A percentile compares a stretch with the other conserved stretches of the same genome.
These are phyloP conservation scores for Bufo bufo DNA, from an alignment of 2,113 vertebrate genomes.

Conservation along the genomic window DNA sequence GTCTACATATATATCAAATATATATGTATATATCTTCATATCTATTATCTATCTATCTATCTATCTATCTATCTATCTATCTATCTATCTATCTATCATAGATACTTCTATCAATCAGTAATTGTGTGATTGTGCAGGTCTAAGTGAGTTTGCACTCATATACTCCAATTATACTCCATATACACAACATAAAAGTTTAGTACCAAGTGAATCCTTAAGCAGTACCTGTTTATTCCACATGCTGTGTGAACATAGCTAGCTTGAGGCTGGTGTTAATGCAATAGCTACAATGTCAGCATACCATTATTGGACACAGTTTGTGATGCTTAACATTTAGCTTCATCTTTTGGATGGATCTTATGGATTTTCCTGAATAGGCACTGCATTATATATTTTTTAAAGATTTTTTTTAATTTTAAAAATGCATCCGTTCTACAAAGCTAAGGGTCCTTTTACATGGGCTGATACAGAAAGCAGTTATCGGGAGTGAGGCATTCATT, in stretches of 20 bases:
- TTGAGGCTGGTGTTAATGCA: not conserved
- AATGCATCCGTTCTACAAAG: too few relatives aligned
- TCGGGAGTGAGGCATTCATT: too few relatives aligned
- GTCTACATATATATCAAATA: too few relatives aligned
- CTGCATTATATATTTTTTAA: not conserved
- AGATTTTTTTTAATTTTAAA: not conserved
- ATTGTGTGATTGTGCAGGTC: not conserved
- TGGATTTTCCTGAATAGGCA: not conserved
- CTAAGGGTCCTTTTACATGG: too few relatives aligned
- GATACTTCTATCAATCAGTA: too few relatives aligned
- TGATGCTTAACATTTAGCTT: not conserved
- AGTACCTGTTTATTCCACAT: not conserved
- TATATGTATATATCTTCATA: too few relatives aligned
- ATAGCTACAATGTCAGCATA: not conserved
- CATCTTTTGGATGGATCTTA: not conserved
- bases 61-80: not conserved
- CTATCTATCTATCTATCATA: not conserved
- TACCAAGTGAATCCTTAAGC: not conserved
- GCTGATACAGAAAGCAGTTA: too few relatives aligned
- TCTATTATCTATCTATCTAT: too few relatives aligned
- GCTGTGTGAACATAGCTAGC: constrained; percentile 2
- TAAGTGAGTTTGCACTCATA: not conserved
- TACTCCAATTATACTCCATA: not conserved
- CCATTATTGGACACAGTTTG: not conserved
- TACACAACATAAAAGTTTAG: not conserved